phyloP scores from a whole-genome alignment of 2,113 vertebrate genomes.

The Capreolus pygargus region DNA sequence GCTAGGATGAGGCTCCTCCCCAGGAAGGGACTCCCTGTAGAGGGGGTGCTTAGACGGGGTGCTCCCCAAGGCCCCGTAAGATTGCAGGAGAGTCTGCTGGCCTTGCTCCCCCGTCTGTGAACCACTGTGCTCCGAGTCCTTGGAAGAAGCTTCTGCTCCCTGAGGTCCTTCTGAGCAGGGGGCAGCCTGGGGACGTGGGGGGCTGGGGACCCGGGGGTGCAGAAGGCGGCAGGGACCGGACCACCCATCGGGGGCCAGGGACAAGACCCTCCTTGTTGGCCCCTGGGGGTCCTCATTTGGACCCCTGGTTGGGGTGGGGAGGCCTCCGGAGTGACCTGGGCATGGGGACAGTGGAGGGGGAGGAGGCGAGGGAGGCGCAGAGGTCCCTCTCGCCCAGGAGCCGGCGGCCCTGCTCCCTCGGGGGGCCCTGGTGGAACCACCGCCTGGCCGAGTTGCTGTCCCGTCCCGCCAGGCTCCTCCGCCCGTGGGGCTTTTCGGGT shows the following conservation, averaged over 20 bases:
- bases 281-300: not conserved
- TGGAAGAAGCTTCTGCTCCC: not conserved
- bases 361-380: too few relatives aligned
- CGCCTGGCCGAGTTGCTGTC: not conserved
- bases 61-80: not conserved
- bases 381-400: not conserved
- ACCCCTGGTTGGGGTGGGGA: not conserved
- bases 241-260: not conserved
- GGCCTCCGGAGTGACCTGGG: not conserved
- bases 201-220: too few relatives aligned
- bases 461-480: not conserved
- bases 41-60: too few relatives aligned
- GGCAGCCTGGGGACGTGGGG: not conserved
- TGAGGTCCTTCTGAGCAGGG: not conserved
- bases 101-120: not conserved
- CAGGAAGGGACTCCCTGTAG: not conserved
- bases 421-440: too few relatives aligned
- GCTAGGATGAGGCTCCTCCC: not conserved
- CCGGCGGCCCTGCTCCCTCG: not conserved
- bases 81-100: not conserved
- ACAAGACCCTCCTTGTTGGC: not conserved
- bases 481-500: not conserved
- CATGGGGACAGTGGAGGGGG: not conserved
- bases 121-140: not conserved
- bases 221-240: not conserved